phyloP scores from a whole-genome alignment of 2,113 vertebrate genomes.

The Rhadina sibilatrix region DNA sequence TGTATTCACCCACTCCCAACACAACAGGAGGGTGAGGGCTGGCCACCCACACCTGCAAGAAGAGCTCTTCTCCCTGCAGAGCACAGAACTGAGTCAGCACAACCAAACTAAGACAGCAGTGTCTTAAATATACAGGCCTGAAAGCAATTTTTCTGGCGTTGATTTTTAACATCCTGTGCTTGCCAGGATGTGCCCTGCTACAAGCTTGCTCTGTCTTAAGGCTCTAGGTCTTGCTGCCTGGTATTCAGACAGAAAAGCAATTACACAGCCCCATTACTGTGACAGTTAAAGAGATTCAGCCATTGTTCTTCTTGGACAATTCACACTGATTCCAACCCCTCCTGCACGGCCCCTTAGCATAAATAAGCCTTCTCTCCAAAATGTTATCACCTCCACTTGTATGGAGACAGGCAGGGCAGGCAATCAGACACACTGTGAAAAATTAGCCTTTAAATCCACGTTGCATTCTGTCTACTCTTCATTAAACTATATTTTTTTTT shows the following conservation, averaged over 20 bases:
- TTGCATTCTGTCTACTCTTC: background rate
- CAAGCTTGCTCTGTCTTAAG: background rate
- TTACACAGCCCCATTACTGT: background rate
- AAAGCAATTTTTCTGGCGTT: background rate
- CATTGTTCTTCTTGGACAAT: constrained; percentile 32
- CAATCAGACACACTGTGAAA: constrained; percentile 7
- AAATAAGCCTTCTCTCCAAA: constrained; percentile 14
- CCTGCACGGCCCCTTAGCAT: background rate
- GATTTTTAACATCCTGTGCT: background rate
- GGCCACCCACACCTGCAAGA: background rate
- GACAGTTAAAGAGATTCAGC: background rate
- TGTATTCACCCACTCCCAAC: background rate
- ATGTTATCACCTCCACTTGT: background rate
- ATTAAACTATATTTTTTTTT: background rate
- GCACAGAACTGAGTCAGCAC: background rate
- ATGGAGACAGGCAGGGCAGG: background rate
- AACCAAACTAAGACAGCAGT: background rate
- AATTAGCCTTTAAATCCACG: background rate
- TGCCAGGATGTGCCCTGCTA: background rate
- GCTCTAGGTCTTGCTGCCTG: background rate
- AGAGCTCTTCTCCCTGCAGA: background rate
- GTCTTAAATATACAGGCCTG: background rate
- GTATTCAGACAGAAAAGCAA: constrained; percentile 30
- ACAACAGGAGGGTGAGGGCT: background rate
- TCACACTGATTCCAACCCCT: background rate